These are phyloP conservation scores for Antheraea assamensis DNA, from an alignment of 2,888 invertebrate species.

Conservation along the genomic window DNA sequence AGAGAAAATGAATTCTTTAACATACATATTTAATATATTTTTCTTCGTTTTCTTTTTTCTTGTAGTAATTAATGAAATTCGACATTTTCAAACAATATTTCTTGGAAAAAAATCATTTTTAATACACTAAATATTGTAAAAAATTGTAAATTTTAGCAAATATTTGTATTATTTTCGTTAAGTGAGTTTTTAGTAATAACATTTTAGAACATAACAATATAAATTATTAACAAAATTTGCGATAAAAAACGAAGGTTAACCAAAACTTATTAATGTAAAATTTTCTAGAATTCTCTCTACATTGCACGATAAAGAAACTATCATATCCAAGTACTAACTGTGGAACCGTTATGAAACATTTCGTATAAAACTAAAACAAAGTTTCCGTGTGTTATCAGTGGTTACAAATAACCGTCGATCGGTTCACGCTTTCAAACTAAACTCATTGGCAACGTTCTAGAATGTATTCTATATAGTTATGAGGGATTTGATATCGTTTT, in stretches of 20 bases:
- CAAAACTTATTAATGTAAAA: background rate
- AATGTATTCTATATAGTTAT: constrained; percentile 47
- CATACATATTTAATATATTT: too few species aligned
- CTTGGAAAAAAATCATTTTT: too few species aligned
- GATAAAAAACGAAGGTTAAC: background rate
- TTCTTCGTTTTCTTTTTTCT: too few species aligned
- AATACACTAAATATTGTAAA: too few species aligned
- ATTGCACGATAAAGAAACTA: background rate
- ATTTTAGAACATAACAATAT: too few species aligned
- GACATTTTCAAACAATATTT: too few species aligned
- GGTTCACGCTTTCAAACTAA: constrained; percentile 63
- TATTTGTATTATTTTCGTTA: too few species aligned
- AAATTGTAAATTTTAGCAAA: too few species aligned
- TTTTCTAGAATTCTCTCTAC: background rate
- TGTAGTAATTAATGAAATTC: too few species aligned
- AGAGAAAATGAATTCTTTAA: background rate
- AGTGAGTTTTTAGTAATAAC: too few species aligned
- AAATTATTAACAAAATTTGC: too few species aligned
- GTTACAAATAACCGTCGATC: constrained; percentile 59
- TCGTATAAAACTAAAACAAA: constrained; percentile 50
- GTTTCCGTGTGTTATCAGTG: constrained; percentile 55
- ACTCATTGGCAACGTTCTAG: constrained; percentile 59
- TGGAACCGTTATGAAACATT: constrained; percentile 30
- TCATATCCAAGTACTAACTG: constrained; percentile 1
- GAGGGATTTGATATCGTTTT: constrained; percentile 26